Percentiles rank a stretch among this genome's conserved stretches.
Conservation (phyloP, 2,797 vertebrate genomes). For the Channa striata region DNA sequence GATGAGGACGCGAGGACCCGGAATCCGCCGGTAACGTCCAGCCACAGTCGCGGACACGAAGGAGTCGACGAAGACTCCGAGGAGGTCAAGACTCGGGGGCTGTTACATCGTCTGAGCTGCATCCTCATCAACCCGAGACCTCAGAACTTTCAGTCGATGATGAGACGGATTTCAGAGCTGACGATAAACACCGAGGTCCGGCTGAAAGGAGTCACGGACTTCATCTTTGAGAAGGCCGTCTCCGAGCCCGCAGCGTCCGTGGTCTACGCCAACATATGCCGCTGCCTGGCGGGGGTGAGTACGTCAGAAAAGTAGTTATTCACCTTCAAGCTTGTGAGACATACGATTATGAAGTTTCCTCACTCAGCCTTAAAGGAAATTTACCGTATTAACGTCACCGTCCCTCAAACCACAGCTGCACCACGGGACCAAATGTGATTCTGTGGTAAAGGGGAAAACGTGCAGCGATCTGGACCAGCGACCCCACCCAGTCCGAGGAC, state of each 20-base stretch:
- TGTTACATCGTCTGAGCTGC: conserved; percentile 93
- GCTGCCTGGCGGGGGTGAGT: conserved; percentile 98
- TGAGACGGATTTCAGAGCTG: conserved; percentile 96
- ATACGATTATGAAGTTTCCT: too few species aligned
- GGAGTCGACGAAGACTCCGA: conserved; percentile 80
- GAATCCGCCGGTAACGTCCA: conserved; percentile 90
- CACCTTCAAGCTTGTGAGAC: too few species aligned
- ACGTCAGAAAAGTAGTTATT: too few species aligned
- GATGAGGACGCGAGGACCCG: conserved; percentile 96
- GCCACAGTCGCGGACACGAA: conserved; percentile 11
- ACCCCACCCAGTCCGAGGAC: too few species aligned
- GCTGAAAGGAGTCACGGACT: conserved; percentile 96
- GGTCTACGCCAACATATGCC: conserved; percentile 99
- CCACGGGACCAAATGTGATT: too few species aligned
- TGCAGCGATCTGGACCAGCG: too few species aligned
- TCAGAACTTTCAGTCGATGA: conserved; percentile 98
- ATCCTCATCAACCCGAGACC: conserved; percentile 97
- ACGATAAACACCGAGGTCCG: conserved; percentile 96
- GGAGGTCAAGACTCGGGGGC: conserved; percentile 87
- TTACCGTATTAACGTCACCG: too few species aligned
- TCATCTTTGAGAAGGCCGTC: conserved; percentile 99
- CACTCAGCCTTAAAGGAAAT: too few species aligned
- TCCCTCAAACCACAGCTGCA: too few species aligned
- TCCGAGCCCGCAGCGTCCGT: conserved; percentile 99
- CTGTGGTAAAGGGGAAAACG: too few species aligned